Conservation (phyloP, 2,797 vertebrate species). For the Hydrophis major region DNA sequence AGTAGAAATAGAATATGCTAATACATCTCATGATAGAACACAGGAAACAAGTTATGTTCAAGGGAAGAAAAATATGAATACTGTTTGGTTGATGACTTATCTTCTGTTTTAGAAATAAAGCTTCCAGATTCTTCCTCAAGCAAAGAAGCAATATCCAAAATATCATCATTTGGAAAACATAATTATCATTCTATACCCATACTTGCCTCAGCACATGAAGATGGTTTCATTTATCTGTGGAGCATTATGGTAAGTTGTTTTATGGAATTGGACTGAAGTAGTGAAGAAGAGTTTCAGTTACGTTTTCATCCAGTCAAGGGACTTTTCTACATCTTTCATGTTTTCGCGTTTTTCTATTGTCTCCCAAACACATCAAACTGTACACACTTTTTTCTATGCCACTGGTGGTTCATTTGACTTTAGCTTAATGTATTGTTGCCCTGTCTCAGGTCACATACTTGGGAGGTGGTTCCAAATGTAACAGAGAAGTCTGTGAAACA, state of each 20-base stretch:
- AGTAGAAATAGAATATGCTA: background rate
- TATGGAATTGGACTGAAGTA: background rate
- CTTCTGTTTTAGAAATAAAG: background rate
- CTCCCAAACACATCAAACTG: background rate
- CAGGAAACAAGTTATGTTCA: background rate
- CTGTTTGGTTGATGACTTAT: background rate
- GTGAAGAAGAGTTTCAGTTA: background rate
- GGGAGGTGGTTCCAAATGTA: background rate
- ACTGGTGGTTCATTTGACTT: background rate
- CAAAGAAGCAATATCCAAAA: background rate
- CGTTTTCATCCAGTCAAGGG: background rate
- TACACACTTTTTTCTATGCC: background rate
- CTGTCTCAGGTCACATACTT: background rate
- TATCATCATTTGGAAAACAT: background rate
- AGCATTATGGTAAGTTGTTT: conserved; percentile 1
- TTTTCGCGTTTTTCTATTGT: background rate
- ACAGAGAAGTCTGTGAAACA: background rate
- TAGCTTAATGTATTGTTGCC: background rate
- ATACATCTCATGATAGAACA: background rate
- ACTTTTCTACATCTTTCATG: background rate
- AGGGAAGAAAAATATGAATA: background rate
- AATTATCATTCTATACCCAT: background rate
- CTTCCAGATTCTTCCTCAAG: background rate
- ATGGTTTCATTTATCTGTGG: conserved; percentile 22
- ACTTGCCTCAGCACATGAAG: conserved; percentile 30